These are phyloP conservation scores for Lytechinus pictus DNA, from an alignment of 35 echinoderm and acorn worm genomes.

Conservation along the genomic window DNA sequence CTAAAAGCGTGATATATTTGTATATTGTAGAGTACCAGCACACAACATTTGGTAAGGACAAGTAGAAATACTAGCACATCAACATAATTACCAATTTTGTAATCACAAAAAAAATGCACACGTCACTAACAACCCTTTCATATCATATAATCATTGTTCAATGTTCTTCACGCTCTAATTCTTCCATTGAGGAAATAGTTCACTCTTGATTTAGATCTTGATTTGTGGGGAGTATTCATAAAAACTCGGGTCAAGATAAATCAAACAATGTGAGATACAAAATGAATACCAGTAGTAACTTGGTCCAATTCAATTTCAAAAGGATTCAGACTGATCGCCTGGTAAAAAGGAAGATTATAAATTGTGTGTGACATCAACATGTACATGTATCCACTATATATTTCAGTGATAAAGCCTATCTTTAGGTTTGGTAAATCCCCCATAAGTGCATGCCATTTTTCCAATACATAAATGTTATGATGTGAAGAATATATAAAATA, in stretches of 20 bases:
- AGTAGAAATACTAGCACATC: background rate
- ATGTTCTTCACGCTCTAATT: background rate
- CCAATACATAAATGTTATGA: no score
- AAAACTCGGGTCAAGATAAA: background rate
- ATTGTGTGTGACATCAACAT: no score
- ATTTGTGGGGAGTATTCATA: background rate
- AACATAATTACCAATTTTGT: background rate
- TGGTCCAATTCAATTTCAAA: no score
- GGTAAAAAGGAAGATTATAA: no score
- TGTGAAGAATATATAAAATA: no score
- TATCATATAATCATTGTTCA: background rate
- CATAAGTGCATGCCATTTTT: no score
- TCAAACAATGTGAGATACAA: background rate
- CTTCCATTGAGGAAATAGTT: background rate
- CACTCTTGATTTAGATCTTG: background rate
- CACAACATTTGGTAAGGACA: background rate
- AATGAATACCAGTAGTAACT: background rate
- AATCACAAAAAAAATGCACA: background rate
- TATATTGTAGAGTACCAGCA: no score
- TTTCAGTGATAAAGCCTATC: no score
- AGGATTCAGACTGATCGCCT: no score
- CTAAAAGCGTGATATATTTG: no score
- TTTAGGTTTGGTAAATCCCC: no score
- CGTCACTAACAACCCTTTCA: background rate
- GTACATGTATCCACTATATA: no score